These are phyloP conservation scores for Epinephelus fuscoguttatus DNA, from an alignment of 2,113 vertebrate species.

Conservation along the genomic window DNA sequence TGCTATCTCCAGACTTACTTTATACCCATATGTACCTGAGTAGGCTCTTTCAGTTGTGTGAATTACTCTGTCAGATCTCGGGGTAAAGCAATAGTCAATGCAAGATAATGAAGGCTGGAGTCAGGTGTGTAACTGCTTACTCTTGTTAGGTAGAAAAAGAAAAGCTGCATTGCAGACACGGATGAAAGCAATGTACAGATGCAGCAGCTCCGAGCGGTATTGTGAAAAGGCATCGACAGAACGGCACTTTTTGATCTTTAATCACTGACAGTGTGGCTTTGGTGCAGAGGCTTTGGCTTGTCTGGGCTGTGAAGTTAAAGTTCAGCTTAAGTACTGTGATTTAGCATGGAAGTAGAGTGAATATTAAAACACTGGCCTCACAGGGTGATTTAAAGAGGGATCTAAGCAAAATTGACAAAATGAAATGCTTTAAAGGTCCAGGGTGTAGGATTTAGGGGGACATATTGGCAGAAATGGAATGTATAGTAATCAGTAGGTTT, in stretches of 20 bases:
- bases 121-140: conserved; percentile 25
- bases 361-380: neutral
- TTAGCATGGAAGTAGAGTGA: neutral
- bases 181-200: conserved; percentile 22
- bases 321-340: neutral
- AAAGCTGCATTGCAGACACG: conserved; percentile 3
- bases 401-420: neutral
- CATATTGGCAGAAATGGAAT: no score
- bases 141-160: neutral
- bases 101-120: conserved; percentile 33
- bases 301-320: neutral
- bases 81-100: conserved; percentile 14
- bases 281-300: neutral
- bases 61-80: neutral
- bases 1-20: neutral
- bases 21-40: neutral
- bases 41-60: neutral
- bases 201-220: neutral
- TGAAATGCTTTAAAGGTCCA: neutral
- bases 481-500: no score
- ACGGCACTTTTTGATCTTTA: neutral
- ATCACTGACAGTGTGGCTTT: neutral
- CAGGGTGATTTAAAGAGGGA: neutral
- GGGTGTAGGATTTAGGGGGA: no score
- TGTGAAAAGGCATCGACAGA: neutral